Base-by-base conservation (phyloP, 2,797 vertebrate genomes). In the Enteromius treurensis region DNA sequence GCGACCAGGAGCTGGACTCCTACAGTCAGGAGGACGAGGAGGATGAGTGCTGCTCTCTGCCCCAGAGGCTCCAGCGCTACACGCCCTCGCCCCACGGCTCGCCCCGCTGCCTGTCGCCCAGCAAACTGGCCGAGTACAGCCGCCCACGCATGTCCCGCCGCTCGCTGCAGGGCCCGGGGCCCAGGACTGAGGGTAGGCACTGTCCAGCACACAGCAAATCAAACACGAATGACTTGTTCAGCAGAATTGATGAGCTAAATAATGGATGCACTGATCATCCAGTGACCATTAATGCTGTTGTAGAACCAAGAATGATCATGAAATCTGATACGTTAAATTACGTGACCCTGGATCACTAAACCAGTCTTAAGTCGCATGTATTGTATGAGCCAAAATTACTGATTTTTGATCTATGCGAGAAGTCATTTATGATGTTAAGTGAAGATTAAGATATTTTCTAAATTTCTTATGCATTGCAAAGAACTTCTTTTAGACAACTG, bases 1-100 rank as follows among this genome's bases (percentile, higher is more conserved):
- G 97, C 0, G 97, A 98, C 90, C 97, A 98, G 90, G 97, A 98
- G 84, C 96, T 97, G 29, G 97, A 97, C 90, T 94, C 94, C 0
- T 96, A 96, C 91, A 97, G 97, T 88, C 92, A 96, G 64, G 97
- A 98, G 88, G 97, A 98, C 0, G 96, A 97, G 86, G 96, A 94
- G 11, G 96, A 97, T 0, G 96, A 95, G 32, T 96, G 94, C 85
- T 92, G 89, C 75, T 93, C 95, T 76, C 88, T 94, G 0, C 89
- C 94, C 1, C 96, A 94, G 37, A 92, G 94, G 1, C 87, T 91
- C 1, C 95, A 95, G 83, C 94, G 94, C 78, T 97, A 96, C 87
- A 96, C 96, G 0, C 96, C 97, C 0, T 97, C 97, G 0, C 96
- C 97, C 0, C 93, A 96, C 58, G 95, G 96, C 79, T 97, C 97